Base-by-base conservation (phyloP, 2,113 vertebrate genomes). In the Nesogale talazaci region DNA sequence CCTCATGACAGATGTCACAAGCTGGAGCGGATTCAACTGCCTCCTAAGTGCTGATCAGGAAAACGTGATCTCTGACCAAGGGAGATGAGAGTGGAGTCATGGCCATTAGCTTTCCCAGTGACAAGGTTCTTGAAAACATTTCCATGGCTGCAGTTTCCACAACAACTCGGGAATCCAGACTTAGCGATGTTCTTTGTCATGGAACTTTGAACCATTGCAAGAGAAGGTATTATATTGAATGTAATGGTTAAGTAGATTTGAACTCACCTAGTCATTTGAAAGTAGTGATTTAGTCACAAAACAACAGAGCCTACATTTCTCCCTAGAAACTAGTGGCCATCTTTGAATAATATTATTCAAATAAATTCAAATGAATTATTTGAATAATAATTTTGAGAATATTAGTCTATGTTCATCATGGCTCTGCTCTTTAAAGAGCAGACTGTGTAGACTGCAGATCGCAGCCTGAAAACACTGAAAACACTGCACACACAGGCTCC, bases 1-100 rank as follows among this genome's bases (percentile, higher is more conserved):
- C 81, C 92, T 87, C 92, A 72, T 95, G 90, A 83, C 83, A 90
- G 42, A 92, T 90, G 79, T 83, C 88, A 90, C 22, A 59, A 38
- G 65, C 61, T 92, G 42, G 59, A 83, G 40, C 81, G 83, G 86
- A 83, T 89, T 89, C 87, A 84, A 57, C 70, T 93, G 69, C 59
- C 81, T 81, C 65, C 1, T 87, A 89, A 92, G 74, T 93, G 86
- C 86, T 90, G 67, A 89, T 90, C 22, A 91, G 83, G 82, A 93
- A 93, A 93, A 89, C 57, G 69, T 87, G 69, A 70, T 94, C 83
- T 91, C 42, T 94, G 74, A 81, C 84, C 56, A 70, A 57, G 72
- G 67, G 84, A 89, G 65, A 75, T 78, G 80, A 94, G 83, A 93
- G 74, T 77, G 46, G 86, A 96, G 17, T 83, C 63, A 91, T 38